Percentiles rank a stretch among this genome's conserved stretches.
These are phyloP conservation scores for Zaprionus kolodkinae DNA, from an alignment of 1,140 invertebrate species.

Conservation along the genomic window DNA sequence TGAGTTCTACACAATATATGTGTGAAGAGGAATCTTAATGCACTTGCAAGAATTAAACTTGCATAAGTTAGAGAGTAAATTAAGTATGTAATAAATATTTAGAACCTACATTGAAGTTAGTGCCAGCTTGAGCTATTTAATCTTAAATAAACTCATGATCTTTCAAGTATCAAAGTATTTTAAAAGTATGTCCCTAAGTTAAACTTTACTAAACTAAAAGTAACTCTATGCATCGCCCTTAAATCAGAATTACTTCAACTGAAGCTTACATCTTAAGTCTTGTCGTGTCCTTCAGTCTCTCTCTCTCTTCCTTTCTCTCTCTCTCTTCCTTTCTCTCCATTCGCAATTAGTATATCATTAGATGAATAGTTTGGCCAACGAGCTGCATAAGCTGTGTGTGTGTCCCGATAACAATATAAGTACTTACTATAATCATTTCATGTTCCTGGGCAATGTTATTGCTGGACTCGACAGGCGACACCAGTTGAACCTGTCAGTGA, in stretches of 20 bases:
- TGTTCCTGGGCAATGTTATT: constrained; percentile 10
- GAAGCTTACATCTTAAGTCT: too few relatives aligned
- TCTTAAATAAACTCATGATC: too few relatives aligned
- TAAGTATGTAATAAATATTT: too few relatives aligned
- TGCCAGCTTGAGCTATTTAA: neutral
- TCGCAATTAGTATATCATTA: neutral
- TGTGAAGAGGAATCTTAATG: too few relatives aligned
- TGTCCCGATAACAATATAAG: neutral
- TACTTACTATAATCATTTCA: neutral
- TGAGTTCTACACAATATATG: too few relatives aligned
- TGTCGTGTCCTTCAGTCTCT: neutral
- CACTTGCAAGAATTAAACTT: too few relatives aligned
- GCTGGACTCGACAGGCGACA: constrained; percentile 12
- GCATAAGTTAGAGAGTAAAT: too few relatives aligned
- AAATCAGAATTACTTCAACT: too few relatives aligned
- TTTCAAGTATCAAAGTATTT: too few relatives aligned
- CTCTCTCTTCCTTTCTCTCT: neutral
- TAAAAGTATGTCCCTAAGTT: neutral
- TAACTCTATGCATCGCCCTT: neutral
- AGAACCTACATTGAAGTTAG: too few relatives aligned
- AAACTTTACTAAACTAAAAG: neutral
- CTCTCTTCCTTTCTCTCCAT: neutral
- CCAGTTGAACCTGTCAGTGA: constrained; percentile 20
- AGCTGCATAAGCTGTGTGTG: neutral
- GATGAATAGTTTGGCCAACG: neutral